A percentile compares a stretch with the other conserved stretches of the same genome.
Conservation (phyloP, 1,140 invertebrate genomes). For the Drepana arcuata region DNA sequence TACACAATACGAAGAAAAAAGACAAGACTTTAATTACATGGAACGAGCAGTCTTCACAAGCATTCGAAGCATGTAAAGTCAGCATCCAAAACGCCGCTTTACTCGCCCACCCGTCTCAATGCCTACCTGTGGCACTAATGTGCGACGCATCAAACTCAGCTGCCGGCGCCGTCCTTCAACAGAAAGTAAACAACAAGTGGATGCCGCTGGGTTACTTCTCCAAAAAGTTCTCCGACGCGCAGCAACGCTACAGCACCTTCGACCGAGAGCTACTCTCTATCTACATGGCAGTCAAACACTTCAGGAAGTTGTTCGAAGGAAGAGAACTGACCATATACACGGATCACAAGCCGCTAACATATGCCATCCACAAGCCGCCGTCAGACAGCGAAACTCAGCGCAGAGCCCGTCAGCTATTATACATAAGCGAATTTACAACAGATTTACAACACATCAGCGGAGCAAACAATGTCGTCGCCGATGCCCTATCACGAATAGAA, state of each 20-base stretch:
- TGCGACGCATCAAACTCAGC: conserved; percentile 3
- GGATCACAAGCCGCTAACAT: not conserved
- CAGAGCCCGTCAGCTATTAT: not conserved
- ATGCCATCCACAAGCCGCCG: not conserved
- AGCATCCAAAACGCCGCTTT: not conserved
- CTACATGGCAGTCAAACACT: not conserved
- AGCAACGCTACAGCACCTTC: conserved; percentile 1
- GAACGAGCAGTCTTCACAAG: not conserved
- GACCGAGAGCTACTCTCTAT: not conserved
- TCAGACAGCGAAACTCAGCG: not conserved
- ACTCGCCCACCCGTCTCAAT: not conserved
- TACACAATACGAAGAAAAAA: conserved; percentile 2
- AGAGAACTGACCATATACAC: not conserved
- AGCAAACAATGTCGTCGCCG: not conserved
- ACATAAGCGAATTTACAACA: conserved; percentile 1
- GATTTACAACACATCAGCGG: not conserved
- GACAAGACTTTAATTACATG: not conserved
- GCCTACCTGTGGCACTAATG: conserved; percentile 1
- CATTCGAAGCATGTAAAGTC: conserved; percentile 2
- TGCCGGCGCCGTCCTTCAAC: conserved; percentile 1
- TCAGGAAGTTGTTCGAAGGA: not conserved
- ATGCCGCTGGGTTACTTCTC: conserved; percentile 4
- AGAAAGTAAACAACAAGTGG: not conserved
- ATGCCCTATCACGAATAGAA: not conserved
- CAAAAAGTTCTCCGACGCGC: not conserved